Evolutionary conservation across 1,140 invertebrate species (phyloP), one percentile per base, ranked within the genome.

Genomic region (Wiebesia pumilae): DNA sequence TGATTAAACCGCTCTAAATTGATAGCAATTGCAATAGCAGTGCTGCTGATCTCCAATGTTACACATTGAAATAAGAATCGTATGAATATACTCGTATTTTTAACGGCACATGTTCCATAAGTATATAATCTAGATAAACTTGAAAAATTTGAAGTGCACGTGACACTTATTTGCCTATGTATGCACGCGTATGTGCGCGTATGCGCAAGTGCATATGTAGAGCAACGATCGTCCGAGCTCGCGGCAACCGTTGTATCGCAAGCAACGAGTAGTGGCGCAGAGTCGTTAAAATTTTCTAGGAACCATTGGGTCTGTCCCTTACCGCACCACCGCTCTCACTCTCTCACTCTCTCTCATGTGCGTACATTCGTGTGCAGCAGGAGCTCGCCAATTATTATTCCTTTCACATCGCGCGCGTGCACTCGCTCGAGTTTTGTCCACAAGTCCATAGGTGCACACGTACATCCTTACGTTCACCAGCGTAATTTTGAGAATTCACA

Each of bases 231-330:
- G 86, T 2, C 65, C 4, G 21, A 19, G 62, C 33, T 27, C 27
- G 35, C 35, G n/a, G 30, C 35, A 16, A 3, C 38, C 71, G 69
- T 67, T 38, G 82, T 35, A 77, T 35, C 47, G 33, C 33, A 9
- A 69, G 73, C 43, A 7, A n/a, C 67, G 73, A 58, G 67, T n/a
- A n/a, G 47, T 27, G 40, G 43, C 75, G n/a, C 43, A 19, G n/a
- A 54, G 65, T 87, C 81, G 86, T 87, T 87, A 83, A 87, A 84
- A 84, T 87, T 84, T 84, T 87, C 82, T 82, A 65, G 81, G 86
- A 87, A 84, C 67, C 82, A 84, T 84, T 87, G 54, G 82, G 51
- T 77, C 77, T 87, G 86, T 87, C 82, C 82, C 77, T 87, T 84
- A 24, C 65, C 65, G 71, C 82, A 47, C 24, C 77, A n/a, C n/a